Conservation (phyloP, 2,888 invertebrate species). For the Eremobia ochroleuca region DNA sequence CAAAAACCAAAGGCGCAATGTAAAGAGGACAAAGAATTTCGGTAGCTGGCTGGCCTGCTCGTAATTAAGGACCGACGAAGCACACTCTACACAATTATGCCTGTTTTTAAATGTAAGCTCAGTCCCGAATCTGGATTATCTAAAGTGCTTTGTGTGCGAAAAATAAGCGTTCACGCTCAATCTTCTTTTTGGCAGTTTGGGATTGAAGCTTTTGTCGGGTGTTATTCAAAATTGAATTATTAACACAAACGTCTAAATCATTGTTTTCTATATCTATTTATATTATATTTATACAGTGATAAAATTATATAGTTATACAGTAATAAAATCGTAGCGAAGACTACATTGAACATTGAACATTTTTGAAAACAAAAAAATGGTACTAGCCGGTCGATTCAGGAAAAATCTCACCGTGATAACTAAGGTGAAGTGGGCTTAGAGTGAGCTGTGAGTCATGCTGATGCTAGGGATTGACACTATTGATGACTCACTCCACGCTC, state of each 20-base stretch:
- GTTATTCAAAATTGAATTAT: background rate
- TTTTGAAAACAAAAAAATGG: background rate
- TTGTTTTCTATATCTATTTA: background rate
- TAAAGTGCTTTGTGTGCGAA: constrained; percentile 26
- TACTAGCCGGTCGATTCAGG: too few species aligned
- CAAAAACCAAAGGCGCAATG: constrained; percentile 61
- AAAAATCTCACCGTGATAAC: too few species aligned
- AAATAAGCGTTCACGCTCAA: constrained; percentile 16
- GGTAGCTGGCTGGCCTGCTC: constrained; percentile 29
- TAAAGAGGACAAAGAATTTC: constrained; percentile 64
- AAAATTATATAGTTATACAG: too few species aligned
- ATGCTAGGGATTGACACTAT: too few species aligned
- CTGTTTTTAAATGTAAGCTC: constrained; percentile 37
- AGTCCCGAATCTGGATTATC: constrained; percentile 37
- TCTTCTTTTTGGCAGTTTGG: background rate
- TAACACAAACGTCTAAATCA: background rate
- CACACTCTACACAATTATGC: constrained; percentile 28
- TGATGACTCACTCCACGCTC: too few species aligned
- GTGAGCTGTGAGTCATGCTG: too few species aligned
- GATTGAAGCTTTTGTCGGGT: background rate
- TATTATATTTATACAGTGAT: too few species aligned
- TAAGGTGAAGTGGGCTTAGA: too few species aligned
- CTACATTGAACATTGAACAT: background rate
- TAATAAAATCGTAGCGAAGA: background rate
- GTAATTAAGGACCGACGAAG: constrained; percentile 49